Conservation (phyloP, 1,140 invertebrate genomes). For the Pseudachorutes palmiensis region DNA sequence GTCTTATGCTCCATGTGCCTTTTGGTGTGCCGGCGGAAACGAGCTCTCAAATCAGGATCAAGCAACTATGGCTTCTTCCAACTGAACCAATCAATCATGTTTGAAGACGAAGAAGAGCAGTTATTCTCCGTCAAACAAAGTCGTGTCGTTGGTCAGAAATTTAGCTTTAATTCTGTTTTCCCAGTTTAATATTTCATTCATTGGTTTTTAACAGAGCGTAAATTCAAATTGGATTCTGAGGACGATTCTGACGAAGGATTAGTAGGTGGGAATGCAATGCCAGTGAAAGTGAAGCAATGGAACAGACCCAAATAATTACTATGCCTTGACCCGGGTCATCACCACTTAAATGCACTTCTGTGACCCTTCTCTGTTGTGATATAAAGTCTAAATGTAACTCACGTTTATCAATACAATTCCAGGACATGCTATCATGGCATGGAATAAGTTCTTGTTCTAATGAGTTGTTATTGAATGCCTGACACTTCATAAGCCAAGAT, state of each 20-base stretch:
- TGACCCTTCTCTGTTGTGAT: too few species aligned
- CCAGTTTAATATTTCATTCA: neutral
- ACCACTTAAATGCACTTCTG: too few species aligned
- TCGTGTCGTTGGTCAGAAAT: conserved; percentile 26
- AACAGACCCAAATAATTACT: too few species aligned
- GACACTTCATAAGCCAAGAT: too few species aligned
- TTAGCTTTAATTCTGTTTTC: neutral
- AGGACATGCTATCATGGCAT: too few species aligned
- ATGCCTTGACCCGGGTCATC: too few species aligned
- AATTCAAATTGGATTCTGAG: conserved; percentile 30
- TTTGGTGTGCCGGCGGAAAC: conserved; percentile 20
- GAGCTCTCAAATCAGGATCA: neutral
- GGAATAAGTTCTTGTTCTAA: too few species aligned
- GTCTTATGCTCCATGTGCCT: conserved; percentile 29
- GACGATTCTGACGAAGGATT: conserved; percentile 27
- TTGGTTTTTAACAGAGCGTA: conserved; percentile 22
- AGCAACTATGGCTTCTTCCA: conserved; percentile 35
- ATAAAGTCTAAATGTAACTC: too few species aligned
- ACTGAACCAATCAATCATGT: conserved; percentile 28
- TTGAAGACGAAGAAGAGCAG: conserved; percentile 37
- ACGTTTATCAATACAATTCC: too few species aligned
- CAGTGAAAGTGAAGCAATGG: conserved; percentile 31
- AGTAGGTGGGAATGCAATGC: conserved; percentile 16
- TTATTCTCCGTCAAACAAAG: conserved; percentile 25
- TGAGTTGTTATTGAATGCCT: too few species aligned